Evolutionary conservation across 2,888 invertebrate genomes (phyloP).

Genomic region (Neuroscelio doddi): DNA sequence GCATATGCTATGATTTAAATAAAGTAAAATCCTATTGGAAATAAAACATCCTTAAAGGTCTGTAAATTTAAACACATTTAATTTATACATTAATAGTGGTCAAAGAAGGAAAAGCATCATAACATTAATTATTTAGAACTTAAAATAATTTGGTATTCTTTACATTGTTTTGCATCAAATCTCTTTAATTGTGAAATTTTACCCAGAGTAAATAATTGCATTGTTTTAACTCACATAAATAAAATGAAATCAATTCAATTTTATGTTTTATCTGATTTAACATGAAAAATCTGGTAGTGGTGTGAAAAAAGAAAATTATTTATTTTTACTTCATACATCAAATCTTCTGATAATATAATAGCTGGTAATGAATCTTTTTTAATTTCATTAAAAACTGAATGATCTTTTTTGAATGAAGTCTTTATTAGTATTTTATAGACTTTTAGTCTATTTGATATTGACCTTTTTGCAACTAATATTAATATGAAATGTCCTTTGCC

Average conservation of each 20-base stretch:
- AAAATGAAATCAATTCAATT: not conserved
- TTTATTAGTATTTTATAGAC: not conserved
- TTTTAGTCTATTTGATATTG: not conserved
- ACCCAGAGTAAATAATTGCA: conserved; percentile 7
- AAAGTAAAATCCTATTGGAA: too few species aligned
- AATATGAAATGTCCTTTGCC: conserved; percentile 1
- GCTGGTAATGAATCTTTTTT: conserved; percentile 13
- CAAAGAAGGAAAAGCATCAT: not conserved
- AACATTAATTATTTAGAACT: conserved; percentile 16
- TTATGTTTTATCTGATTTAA: not conserved
- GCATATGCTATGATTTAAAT: too few species aligned
- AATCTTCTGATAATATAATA: conserved; percentile 7
- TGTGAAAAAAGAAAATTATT: conserved; percentile 10
- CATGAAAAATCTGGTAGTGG: conserved; percentile 11
- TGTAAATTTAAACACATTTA: too few species aligned
- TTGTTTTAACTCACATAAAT: conserved; percentile 2
- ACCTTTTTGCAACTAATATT: conserved; percentile 1
- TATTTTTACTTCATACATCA: conserved; percentile 17
- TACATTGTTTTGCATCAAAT: conserved; percentile 7
- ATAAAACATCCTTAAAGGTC: too few species aligned
- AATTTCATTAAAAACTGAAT: conserved; percentile 6
- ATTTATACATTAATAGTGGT: too few species aligned
- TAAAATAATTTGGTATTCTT: not conserved
- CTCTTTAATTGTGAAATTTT: conserved; percentile 1
- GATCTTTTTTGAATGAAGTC: not conserved